Percentiles rank a stretch among this genome's conserved stretches.
These are phyloP conservation scores for Echinops telfairi DNA, from an alignment of 2,113 vertebrate genomes.

Conservation along the genomic window DNA sequence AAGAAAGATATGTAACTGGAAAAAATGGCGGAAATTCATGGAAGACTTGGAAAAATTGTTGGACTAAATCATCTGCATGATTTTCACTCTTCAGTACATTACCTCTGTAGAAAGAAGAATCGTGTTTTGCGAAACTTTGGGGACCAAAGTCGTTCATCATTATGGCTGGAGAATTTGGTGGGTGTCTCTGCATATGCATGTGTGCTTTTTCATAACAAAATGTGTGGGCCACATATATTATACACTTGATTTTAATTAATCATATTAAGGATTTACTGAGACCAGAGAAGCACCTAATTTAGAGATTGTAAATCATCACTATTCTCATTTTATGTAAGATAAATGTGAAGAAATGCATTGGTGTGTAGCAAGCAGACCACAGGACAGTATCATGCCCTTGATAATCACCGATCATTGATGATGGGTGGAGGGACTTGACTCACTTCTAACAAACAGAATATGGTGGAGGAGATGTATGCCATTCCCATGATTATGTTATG, in stretches of 20 bases:
- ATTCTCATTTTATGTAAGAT: too few relatives aligned
- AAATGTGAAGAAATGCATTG: too few relatives aligned
- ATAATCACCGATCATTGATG: too few relatives aligned
- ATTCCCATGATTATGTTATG: too few relatives aligned
- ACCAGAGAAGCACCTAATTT: background rate
- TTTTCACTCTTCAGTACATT: slow-evolving; percentile 16
- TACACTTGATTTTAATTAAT: slow-evolving; percentile 5
- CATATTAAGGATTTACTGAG: slow-evolving; percentile 1
- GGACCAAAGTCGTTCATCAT: background rate
- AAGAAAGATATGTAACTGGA: background rate
- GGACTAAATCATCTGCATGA: background rate
- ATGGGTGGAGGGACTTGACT: too few relatives aligned
- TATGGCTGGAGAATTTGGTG: background rate
- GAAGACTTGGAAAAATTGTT: background rate
- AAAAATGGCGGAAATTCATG: background rate
- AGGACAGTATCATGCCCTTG: too few relatives aligned
- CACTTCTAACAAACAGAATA: too few relatives aligned
- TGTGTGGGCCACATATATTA: background rate
- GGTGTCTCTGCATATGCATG: background rate
- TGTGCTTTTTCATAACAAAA: slow-evolving; percentile 3
- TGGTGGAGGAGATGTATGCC: too few relatives aligned
- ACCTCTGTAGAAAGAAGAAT: background rate
- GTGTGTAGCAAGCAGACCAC: too few relatives aligned
- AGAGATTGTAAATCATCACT: background rate
- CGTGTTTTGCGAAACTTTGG: background rate